Conservation (phyloP, 2,888 invertebrate species). For the Cistogaster globosa region DNA sequence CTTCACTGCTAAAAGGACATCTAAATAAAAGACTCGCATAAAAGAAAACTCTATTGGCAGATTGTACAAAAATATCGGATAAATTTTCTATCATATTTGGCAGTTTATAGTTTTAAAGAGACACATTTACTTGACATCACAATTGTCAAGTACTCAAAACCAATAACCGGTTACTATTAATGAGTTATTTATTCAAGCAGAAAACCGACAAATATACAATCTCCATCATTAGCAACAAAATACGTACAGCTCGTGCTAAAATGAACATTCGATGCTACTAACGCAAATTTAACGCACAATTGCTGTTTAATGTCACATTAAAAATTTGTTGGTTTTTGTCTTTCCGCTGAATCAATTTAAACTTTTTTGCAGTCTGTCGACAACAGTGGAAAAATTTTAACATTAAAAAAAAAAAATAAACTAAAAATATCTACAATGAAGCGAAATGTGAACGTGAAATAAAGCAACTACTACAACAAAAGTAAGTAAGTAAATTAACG, state of each 20-base stretch:
- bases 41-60: no score
- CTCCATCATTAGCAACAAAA: constrained; percentile 29
- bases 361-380: constrained; percentile 26
- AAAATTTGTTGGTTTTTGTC: constrained; percentile 60
- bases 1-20: no score
- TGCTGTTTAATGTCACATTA: constrained; percentile 75
- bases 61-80: no score
- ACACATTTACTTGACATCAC: no score
- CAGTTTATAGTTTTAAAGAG: no score
- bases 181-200: constrained; percentile 21
- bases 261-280: constrained; percentile 45
- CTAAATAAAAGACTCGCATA: no score
- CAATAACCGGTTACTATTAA: constrained; percentile 30
- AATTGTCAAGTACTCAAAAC: constrained; percentile 3
- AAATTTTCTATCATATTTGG: no score
- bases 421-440: constrained; percentile 4
- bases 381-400: constrained; percentile 15
- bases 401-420: neutral
- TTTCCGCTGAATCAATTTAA: constrained; percentile 58
- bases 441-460: constrained; percentile 17
- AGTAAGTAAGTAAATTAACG: neutral
- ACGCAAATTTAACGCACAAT: constrained; percentile 77
- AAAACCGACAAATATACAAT: constrained; percentile 11
- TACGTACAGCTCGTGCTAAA: neutral
- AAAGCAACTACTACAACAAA: constrained; percentile 3